phyloP scores from a whole-genome alignment of 2,113 vertebrate species.

The Protomyctophum bolini region DNA sequence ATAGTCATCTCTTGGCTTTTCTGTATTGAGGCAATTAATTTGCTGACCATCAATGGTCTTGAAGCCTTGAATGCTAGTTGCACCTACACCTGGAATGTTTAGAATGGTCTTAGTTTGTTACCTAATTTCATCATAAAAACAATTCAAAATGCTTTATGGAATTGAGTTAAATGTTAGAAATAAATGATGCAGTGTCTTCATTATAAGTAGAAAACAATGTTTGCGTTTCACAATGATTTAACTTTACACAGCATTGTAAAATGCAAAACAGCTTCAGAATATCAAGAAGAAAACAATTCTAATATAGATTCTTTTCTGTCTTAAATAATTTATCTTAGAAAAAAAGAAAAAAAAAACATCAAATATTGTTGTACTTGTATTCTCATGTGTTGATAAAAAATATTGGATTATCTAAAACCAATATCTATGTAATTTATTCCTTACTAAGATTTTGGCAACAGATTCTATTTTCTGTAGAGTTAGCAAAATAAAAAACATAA shows the following conservation, averaged over 20 bases:
- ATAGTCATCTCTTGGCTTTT: background rate
- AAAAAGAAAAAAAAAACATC: constrained; percentile 3
- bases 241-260: constrained; percentile 26
- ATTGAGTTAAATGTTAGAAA: constrained; percentile 35
- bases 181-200: constrained; percentile 21
- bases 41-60: constrained; percentile 11
- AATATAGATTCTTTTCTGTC: constrained; percentile 8
- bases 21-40: background rate
- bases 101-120: constrained; percentile 35
- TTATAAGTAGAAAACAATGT: constrained; percentile 43
- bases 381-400: constrained; percentile 30
- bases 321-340: background rate
- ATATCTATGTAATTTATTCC: constrained; percentile 13
- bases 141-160: constrained; percentile 17
- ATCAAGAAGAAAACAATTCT: constrained; percentile 27
- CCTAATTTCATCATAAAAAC: background rate
- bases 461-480: constrained; percentile 31
- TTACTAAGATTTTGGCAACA: constrained; percentile 58
- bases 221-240: constrained; percentile 7
- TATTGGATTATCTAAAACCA: constrained; percentile 31
- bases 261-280: constrained; percentile 21
- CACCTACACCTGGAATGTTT: constrained; percentile 30
- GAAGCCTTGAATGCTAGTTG: constrained; percentile 24
- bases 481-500: constrained; percentile 44
- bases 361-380: constrained; percentile 33